These are phyloP conservation scores for Microcebus murinus DNA, from an alignment of 2,113 vertebrate genomes.

Conservation along the genomic window DNA sequence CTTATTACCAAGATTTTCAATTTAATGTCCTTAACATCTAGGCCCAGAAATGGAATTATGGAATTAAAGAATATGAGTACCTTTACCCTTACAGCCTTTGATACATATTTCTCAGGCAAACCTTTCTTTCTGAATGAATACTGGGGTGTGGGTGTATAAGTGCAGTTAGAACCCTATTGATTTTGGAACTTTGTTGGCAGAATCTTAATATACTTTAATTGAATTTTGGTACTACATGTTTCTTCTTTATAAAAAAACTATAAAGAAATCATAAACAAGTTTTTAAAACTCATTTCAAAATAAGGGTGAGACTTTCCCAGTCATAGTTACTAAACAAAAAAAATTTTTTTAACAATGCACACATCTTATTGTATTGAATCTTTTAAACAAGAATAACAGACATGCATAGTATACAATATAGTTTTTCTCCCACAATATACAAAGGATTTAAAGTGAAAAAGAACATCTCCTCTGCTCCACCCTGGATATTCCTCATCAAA, in stretches of 20 bases:
- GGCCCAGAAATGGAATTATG: background rate
- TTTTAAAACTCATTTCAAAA: constrained; percentile 4
- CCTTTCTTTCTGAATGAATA: background rate
- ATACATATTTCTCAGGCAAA: background rate
- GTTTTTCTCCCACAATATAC: background rate
- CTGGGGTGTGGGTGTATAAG: background rate
- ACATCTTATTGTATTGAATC: background rate
- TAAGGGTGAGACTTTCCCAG: background rate
- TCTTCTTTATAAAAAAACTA: constrained; percentile 5
- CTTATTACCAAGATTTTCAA: background rate
- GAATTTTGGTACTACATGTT: background rate
- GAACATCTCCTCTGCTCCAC: background rate
- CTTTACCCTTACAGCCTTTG: background rate
- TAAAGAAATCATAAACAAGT: too few relatives aligned
- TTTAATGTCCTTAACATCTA: background rate
- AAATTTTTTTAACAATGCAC: background rate
- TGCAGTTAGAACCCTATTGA: background rate
- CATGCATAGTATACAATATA: background rate
- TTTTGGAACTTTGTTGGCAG: background rate
- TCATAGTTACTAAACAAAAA: background rate
- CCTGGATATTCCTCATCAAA: constrained; percentile 9
- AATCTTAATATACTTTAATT: background rate
- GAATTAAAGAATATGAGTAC: background rate
- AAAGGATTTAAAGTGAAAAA: background rate
- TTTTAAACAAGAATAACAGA: background rate